These are phyloP conservation scores for Euspilapteryx auroguttella DNA, from an alignment of 2,888 invertebrate genomes.

Conservation along the genomic window DNA sequence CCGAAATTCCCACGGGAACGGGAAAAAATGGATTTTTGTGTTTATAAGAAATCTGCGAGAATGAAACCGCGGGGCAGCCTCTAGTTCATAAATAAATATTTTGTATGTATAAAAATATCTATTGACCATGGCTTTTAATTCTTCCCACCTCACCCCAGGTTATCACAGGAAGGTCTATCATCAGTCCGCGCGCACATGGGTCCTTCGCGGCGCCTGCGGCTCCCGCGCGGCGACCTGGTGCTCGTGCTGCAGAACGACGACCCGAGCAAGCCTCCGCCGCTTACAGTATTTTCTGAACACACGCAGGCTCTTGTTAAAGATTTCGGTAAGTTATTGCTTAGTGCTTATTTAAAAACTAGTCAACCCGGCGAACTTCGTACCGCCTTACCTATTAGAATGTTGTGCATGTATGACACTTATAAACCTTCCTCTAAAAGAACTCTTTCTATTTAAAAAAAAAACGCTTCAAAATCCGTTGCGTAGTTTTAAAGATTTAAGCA, in stretches of 20 bases:
- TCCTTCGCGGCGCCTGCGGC: slow-evolving; percentile 64
- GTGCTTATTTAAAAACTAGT: not conserved
- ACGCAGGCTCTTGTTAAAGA: slow-evolving; percentile 70
- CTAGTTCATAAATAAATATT: no score
- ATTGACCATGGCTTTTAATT: not conserved
- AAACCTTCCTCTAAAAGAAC: no score
- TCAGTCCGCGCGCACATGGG: slow-evolving; percentile 61
- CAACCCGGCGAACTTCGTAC: no score
- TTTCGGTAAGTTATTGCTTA: slow-evolving; percentile 68
- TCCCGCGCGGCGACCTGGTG: slow-evolving; percentile 77
- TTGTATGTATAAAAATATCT: no score
- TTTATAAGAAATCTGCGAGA: no score
- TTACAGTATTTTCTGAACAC: slow-evolving; percentile 65
- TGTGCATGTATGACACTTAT: not conserved
- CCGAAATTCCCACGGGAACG: no score
- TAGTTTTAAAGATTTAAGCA: no score
- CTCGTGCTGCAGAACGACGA: slow-evolving; percentile 78
- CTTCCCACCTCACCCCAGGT: slow-evolving; percentile 30
- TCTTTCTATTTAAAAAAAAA: no score
- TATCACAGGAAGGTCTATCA: slow-evolving; percentile 88
- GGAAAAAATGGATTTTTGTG: no score
- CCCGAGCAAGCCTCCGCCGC: slow-evolving; percentile 75
- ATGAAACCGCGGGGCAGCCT: no score
- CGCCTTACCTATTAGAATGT: no score
- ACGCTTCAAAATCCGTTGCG: no score